phyloP scores from a whole-genome alignment of 2,797 vertebrate genomes.

The Microctenopoma steveboyesi region DNA sequence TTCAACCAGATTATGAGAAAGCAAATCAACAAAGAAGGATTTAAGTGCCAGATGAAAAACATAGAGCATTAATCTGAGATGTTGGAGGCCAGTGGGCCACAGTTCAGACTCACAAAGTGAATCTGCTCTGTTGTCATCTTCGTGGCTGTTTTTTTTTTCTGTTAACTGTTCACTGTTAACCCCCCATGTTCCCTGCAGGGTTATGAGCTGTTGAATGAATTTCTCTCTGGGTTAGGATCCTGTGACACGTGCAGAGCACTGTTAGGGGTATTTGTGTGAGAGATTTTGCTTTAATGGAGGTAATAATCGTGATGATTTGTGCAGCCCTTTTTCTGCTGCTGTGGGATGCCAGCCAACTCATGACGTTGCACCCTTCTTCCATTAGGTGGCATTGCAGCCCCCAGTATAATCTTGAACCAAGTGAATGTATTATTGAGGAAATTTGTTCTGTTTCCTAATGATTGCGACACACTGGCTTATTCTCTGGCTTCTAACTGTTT shows the following conservation, averaged over 20 bases:
- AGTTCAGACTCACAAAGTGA: neutral
- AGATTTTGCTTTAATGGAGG: neutral
- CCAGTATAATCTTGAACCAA: conserved; percentile 18
- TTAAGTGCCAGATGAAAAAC: neutral
- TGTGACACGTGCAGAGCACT: neutral
- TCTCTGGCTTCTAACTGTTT: neutral
- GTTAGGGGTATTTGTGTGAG: neutral
- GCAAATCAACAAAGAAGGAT: neutral
- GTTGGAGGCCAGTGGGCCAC: neutral
- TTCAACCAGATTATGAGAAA: neutral
- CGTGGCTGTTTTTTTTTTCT: neutral
- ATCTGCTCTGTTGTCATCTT: neutral
- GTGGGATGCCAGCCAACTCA: too few relatives aligned
- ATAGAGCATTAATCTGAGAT: neutral
- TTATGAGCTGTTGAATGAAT: too few relatives aligned
- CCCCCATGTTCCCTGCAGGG: too few relatives aligned
- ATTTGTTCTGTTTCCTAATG: conserved; percentile 2
- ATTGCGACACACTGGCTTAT: neutral
- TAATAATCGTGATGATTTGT: neutral
- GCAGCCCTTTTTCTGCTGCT: neutral
- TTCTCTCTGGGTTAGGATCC: neutral
- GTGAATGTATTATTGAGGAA: neutral
- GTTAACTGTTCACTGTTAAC: too few relatives aligned
- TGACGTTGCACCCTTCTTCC: conserved; percentile 28
- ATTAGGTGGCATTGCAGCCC: conserved; percentile 52